These are phyloP conservation scores for Siderastrea siderea DNA, from an alignment of 92 coral and sea anemone genomes.

Conservation along the genomic window DNA sequence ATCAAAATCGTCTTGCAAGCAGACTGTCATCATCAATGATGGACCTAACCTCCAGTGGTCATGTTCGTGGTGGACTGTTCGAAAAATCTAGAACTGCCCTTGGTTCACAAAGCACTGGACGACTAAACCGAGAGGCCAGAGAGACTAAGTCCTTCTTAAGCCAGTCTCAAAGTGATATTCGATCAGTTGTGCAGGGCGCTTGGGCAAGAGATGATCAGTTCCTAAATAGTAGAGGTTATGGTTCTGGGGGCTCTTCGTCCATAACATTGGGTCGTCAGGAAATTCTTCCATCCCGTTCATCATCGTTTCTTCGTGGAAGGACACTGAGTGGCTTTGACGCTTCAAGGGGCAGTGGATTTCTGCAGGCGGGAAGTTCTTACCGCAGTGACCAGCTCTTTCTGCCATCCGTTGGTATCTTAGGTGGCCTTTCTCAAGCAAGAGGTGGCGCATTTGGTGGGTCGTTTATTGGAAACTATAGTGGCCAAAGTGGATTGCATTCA, in stretches of 20 bases:
- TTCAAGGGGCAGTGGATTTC: neutral
- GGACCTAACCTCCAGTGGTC: slow-evolving; percentile 4
- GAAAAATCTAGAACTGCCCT: neutral
- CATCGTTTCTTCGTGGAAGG: neutral
- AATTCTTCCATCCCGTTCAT: neutral
- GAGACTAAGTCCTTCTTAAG: slow-evolving; percentile 20
- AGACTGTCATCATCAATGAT: slow-evolving; percentile 27
- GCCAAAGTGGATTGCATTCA: neutral
- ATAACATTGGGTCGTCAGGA: neutral
- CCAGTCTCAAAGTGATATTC: slow-evolving; percentile 4
- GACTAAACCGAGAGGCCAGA: neutral
- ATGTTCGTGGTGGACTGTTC: slow-evolving; percentile 1
- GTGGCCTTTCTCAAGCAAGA: slow-evolving; percentile 32
- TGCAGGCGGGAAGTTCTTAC: neutral
- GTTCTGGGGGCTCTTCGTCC: neutral
- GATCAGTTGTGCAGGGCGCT: neutral
- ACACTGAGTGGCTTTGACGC: slow-evolving; percentile 18
- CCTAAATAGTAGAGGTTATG: neutral
- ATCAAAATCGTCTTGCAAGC: slow-evolving; percentile 4
- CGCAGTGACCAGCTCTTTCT: slow-evolving; percentile 24
- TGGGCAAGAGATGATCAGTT: slow-evolving; percentile 10
- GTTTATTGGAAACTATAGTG: neutral
- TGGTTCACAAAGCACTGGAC: neutral
- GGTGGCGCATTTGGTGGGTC: slow-evolving; percentile 3
- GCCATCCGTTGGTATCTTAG: slow-evolving; percentile 42